Evolutionary conservation across 2,797 vertebrate genomes (phyloP).

Genomic region (Tangara arthus): DNA sequence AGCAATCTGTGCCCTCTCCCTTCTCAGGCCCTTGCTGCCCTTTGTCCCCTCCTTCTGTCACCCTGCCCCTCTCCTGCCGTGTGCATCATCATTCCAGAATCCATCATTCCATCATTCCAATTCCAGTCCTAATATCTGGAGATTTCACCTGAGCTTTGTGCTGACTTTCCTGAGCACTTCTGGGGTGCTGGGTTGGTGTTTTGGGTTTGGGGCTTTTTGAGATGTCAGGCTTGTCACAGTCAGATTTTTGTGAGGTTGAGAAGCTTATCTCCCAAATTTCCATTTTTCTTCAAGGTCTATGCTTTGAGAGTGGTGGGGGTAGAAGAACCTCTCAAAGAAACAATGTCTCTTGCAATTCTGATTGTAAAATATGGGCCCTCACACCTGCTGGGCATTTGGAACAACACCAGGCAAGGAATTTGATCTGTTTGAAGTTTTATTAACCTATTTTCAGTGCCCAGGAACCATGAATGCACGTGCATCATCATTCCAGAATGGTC

Average conservation of each 20-base stretch:
- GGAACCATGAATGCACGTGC: not conserved
- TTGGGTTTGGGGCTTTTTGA: not conserved
- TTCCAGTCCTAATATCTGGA: not conserved
- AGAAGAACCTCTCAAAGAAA: not conserved
- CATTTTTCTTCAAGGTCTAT: not conserved
- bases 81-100: not conserved
- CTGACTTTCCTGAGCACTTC: not conserved
- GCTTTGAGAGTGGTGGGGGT: not conserved
- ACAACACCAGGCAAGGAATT: not conserved
- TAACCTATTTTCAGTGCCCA: not conserved
- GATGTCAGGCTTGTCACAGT: too few relatives aligned
- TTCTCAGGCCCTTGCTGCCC: not conserved
- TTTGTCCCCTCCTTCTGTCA: not conserved
- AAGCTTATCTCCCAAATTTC: not conserved
- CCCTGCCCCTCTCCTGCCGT: fast-evolving
- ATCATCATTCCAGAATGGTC: too few relatives aligned
- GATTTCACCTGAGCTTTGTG: not conserved
- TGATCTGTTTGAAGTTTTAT: not conserved
- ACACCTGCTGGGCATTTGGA: not conserved
- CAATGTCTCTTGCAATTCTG: not conserved
- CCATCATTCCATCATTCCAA: too few relatives aligned
- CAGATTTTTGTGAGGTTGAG: not conserved
- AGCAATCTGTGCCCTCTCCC: not conserved
- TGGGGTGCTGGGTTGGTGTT: not conserved
- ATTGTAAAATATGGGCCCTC: not conserved